phyloP scores from a whole-genome alignment of 2,797 vertebrate genomes.

The Macropus fuliginosus region DNA sequence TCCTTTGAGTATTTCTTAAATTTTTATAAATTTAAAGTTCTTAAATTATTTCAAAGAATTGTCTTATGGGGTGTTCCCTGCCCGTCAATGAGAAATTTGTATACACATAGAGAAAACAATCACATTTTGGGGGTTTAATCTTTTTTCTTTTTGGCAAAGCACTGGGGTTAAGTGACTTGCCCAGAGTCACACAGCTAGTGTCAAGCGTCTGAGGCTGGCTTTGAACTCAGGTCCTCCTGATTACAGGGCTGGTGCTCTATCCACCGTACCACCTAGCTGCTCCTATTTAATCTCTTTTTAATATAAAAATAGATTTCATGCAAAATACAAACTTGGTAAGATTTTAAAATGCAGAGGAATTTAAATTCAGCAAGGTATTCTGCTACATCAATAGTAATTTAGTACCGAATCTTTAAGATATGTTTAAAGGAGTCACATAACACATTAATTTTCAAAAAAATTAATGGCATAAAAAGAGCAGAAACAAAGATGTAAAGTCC shows the following conservation, averaged over 20 bases:
- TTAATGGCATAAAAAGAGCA: neutral
- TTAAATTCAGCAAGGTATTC: neutral
- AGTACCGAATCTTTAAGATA: neutral
- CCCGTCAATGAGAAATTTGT: neutral
- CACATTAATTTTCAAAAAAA: conserved; percentile 15
- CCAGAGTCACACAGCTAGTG: too few relatives aligned
- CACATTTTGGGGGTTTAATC: neutral
- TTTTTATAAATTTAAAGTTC: neutral
- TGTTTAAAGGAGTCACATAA: neutral
- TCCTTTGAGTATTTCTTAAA: neutral
- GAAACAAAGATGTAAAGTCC: neutral
- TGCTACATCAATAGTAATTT: neutral
- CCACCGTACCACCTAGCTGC: too few relatives aligned
- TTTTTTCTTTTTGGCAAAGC: too few relatives aligned
- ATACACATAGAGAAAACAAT: neutral
- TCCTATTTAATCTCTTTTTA: neutral
- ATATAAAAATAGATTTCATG: neutral
- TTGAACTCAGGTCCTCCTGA: too few relatives aligned
- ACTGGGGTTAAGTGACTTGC: too few relatives aligned
- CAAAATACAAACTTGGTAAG: neutral
- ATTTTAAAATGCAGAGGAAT: neutral
- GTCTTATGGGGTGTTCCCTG: neutral
- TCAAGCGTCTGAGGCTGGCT: too few relatives aligned
- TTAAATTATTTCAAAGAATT: neutral
- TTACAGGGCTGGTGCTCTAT: too few relatives aligned